phyloP scores from a whole-genome alignment of 64 coral and sea anemone species.

The Stichodactyla mertensii region DNA sequence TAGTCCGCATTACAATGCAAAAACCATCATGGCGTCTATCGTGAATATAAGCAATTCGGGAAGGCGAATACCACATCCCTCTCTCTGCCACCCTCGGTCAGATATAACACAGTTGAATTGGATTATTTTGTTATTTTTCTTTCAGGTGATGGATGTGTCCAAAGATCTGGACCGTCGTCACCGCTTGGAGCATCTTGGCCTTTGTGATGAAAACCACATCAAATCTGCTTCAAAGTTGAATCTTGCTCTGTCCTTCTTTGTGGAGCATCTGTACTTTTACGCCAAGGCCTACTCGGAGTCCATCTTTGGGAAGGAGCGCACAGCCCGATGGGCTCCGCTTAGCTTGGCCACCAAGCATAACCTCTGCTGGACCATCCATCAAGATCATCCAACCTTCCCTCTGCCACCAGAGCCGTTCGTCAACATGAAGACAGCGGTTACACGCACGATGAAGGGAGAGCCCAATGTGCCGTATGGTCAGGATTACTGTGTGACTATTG shows the following conservation, averaged over 20 bases:
- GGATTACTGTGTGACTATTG: constrained; percentile 20
- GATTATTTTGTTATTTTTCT: too few relatives aligned
- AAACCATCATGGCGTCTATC: too few relatives aligned
- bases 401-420: constrained; percentile 28
- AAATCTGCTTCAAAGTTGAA: constrained; percentile 9
- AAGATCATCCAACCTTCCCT: constrained; percentile 21
- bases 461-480: neutral
- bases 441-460: constrained; percentile 7
- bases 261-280: constrained; percentile 37
- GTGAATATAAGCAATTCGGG: too few relatives aligned
- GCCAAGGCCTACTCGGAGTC: neutral
- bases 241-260: constrained; percentile 36
- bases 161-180: neutral
- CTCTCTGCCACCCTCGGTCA: too few relatives aligned
- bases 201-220: constrained; percentile 17
- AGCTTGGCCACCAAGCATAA: constrained; percentile 22
- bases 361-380: constrained; percentile 25
- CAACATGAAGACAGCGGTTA: constrained; percentile 1
- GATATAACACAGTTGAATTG: too few relatives aligned
- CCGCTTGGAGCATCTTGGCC: constrained; percentile 36
- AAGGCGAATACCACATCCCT: too few relatives aligned
- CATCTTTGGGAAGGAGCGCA: constrained; percentile 25
- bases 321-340: constrained; percentile 37
- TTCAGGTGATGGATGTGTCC: too few relatives aligned
- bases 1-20: too few relatives aligned